Percentiles rank a stretch among this genome's conserved stretches.
Conservation (phyloP, 2,113 vertebrate species). For the Alligator sinensis region DNA sequence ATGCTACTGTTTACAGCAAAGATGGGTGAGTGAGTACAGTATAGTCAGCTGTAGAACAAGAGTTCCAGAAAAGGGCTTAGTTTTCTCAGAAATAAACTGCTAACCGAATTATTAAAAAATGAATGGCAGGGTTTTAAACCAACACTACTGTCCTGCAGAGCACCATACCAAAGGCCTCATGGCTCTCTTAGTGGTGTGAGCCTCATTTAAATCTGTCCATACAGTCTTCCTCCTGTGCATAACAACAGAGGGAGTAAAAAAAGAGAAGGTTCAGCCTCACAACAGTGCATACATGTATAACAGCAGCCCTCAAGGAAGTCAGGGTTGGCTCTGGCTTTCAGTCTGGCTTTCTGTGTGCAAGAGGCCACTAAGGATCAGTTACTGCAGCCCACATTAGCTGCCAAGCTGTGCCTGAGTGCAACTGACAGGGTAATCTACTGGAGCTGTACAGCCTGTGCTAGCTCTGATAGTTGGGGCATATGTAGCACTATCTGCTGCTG, state of each 20-base stretch:
- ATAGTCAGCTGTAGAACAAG: background rate
- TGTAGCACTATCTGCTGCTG: background rate
- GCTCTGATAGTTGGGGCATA: background rate
- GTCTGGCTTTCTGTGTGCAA: background rate
- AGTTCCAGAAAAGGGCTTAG: background rate
- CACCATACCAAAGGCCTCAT: fast-evolving
- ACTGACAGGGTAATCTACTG: background rate
- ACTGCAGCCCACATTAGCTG: background rate
- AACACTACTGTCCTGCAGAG: background rate
- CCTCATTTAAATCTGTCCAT: background rate
- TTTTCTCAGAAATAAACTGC: background rate
- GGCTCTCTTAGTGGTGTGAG: background rate
- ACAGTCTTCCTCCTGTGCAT: background rate
- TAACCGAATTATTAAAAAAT: background rate
- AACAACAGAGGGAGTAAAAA: background rate
- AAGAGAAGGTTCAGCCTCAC: background rate
- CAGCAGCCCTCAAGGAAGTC: background rate
- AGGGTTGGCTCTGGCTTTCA: background rate
- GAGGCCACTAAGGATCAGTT: background rate
- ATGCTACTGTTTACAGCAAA: background rate
- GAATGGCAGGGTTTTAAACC: background rate
- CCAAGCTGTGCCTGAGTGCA: background rate
- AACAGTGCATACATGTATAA: background rate
- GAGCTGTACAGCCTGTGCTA: background rate
- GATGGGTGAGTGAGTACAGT: background rate